Base-by-base conservation (phyloP, 2,888 invertebrate genomes). In the Xanthorhoe designata region DNA sequence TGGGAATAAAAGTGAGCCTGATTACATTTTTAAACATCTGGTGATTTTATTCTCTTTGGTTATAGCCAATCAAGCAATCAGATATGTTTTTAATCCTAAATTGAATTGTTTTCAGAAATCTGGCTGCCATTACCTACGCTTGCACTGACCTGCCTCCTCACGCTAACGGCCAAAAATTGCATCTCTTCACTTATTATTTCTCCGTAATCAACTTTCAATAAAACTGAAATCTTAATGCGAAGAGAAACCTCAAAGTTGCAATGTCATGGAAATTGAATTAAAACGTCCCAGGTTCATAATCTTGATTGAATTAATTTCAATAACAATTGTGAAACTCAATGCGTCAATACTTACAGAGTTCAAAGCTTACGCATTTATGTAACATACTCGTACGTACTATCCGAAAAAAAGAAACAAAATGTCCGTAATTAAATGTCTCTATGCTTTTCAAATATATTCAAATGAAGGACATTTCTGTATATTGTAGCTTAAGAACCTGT, bases 211-310 rank as follows among this genome's bases (percentile, higher is more conserved):
- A 62, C 55, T 62, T 61, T 66, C 61, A 66, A 64, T 64, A 66
- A 59, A 66, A 64, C 66, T 64, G 64, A 64, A 69, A 69, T 61
- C 66, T 62, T 66, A 66, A 64, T 64, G 50, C 32, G 51, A 61
- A 64, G 64, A 71, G 61, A 61, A 64, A 64, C 58, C 50, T 45
- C 42, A 53, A 72, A 71, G 35, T 52, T 70, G 73, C 71, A 61
- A 24, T 62, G 72, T 73, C 73, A 75, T 72, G 61, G 68, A 64
- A 68, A 63, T 68, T 59, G 67, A 71, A 73, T 73, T 71, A 67
- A 68, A 69, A 69, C 55, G 50, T 64, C 62, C 38, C 42, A 60
- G 63, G 69, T 61, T 66, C 57, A 35, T 60, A 63, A 67, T 72
- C 71, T 68, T 61, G 61, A 68, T 69, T 66, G 61, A 68, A 71